A percentile compares a stretch with the other conserved stretches of the same genome.
These are phyloP conservation scores for Knipowitschia caucasica DNA, from an alignment of 2,797 vertebrate genomes.

Conservation along the genomic window DNA sequence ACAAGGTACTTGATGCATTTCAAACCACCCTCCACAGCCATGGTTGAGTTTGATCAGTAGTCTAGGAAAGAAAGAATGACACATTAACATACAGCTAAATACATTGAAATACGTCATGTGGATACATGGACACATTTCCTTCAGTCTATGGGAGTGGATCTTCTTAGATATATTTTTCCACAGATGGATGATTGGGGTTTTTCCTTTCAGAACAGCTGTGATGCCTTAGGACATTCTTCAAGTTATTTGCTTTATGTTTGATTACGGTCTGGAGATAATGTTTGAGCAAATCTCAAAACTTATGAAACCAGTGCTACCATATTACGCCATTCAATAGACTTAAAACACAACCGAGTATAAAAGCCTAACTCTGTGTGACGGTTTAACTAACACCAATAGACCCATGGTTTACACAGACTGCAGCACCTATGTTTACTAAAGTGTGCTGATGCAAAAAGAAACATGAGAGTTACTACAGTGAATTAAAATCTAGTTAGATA, in stretches of 20 bases:
- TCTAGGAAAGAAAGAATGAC: conserved; percentile 29
- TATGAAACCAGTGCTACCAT: not conserved
- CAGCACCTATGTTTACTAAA: not conserved
- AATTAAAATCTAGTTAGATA: not conserved
- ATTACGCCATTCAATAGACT: not conserved
- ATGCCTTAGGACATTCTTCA: not conserved
- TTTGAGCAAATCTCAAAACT: not conserved
- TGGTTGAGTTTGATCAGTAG: conserved; percentile 52
- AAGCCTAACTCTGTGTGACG: not conserved
- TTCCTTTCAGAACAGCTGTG: not conserved
- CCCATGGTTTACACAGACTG: not conserved
- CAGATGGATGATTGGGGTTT: not conserved
- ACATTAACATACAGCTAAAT: not conserved
- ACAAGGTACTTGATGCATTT: conserved; percentile 85
- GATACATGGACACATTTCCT: not conserved
- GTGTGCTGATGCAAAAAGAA: not conserved
- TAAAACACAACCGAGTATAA: too few species aligned
- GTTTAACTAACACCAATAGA: not conserved
- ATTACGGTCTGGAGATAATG: not conserved
- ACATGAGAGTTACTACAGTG: too few species aligned
- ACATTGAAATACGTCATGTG: not conserved
- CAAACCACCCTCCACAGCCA: conserved; percentile 85
- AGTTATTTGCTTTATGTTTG: not conserved
- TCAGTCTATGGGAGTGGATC: not conserved
- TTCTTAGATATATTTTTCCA: not conserved